phyloP scores from a whole-genome alignment of 2,888 invertebrate species.

The Epirrhoe tristata region DNA sequence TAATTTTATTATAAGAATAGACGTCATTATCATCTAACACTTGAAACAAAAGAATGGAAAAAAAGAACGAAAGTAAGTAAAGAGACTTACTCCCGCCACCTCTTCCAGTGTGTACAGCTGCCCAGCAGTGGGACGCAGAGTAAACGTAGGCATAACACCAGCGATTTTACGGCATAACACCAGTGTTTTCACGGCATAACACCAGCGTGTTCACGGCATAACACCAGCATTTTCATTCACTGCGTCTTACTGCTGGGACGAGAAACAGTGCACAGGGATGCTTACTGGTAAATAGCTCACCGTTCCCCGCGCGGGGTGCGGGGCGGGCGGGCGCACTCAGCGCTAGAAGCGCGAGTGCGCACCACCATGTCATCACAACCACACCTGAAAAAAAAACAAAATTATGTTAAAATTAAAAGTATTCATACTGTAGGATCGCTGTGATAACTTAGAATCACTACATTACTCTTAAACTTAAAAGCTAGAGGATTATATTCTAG shows the following conservation, averaged over 20 bases:
- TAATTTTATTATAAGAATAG: too few relatives aligned
- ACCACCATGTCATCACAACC: slow-evolving; percentile 86
- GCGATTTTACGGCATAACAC: background rate
- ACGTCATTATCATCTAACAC: too few relatives aligned
- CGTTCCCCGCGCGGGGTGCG: slow-evolving; percentile 81
- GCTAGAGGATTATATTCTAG: too few relatives aligned
- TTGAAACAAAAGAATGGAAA: slow-evolving; percentile 37
- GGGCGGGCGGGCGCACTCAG: slow-evolving; percentile 76
- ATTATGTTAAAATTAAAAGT: background rate
- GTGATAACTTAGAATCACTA: too few relatives aligned
- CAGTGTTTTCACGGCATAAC: slow-evolving; percentile 11
- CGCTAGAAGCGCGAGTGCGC: slow-evolving; percentile 81
- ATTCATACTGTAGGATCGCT: too few relatives aligned
- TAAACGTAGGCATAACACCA: slow-evolving; percentile 20
- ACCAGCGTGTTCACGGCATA: background rate
- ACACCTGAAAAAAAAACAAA: slow-evolving; percentile 71
- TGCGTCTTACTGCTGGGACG: slow-evolving; percentile 28
- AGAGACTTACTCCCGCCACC: slow-evolving; percentile 46
- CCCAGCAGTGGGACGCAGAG: slow-evolving; percentile 41
- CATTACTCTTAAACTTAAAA: too few relatives aligned
- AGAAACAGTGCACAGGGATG: slow-evolving; percentile 66
- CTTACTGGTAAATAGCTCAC: slow-evolving; percentile 83
- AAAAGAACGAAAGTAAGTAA: slow-evolving; percentile 50
- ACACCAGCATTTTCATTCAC: slow-evolving; percentile 6
- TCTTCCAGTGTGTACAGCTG: slow-evolving; percentile 48